These are phyloP conservation scores for Spicauda simplicius DNA, from an alignment of 2,888 invertebrate species.

Conservation along the genomic window DNA sequence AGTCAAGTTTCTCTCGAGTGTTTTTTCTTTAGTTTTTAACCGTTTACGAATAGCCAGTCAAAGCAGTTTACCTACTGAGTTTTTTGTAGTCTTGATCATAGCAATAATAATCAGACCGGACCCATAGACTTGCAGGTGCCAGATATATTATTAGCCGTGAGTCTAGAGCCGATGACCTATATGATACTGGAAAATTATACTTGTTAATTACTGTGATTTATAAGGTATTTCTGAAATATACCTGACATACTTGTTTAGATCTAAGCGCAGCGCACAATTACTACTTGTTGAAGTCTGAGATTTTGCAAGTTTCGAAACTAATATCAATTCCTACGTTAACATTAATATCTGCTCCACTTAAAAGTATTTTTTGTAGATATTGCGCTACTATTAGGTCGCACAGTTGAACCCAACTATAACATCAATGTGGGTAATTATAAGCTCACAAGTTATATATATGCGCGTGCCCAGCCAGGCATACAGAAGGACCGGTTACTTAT, in stretches of 20 bases:
- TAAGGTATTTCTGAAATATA: conserved; percentile 12
- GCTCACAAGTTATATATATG: background rate
- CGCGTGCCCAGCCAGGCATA: no score
- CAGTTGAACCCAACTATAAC: background rate
- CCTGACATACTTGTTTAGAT: background rate
- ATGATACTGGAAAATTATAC: conserved; percentile 21
- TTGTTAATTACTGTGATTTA: conserved; percentile 22
- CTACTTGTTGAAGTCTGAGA: background rate
- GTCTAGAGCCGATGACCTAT: conserved; percentile 13
- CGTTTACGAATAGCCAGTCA: conserved; percentile 1
- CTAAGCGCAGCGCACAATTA: background rate
- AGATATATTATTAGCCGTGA: conserved; percentile 22
- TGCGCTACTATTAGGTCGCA: background rate
- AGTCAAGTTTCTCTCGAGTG: conserved; percentile 30
- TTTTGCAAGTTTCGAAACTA: no score
- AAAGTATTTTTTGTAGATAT: background rate
- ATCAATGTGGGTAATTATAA: background rate
- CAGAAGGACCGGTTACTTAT: no score
- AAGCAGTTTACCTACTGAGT: background rate
- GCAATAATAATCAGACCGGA: conserved; percentile 14
- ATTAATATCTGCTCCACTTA: no score
- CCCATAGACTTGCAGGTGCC: conserved; percentile 24
- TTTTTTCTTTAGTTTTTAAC: conserved; percentile 26
- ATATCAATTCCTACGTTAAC: no score
- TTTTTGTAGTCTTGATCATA: conserved; percentile 21